phyloP scores from a whole-genome alignment of 2,797 vertebrate genomes.

The Chloroceryle inda region DNA sequence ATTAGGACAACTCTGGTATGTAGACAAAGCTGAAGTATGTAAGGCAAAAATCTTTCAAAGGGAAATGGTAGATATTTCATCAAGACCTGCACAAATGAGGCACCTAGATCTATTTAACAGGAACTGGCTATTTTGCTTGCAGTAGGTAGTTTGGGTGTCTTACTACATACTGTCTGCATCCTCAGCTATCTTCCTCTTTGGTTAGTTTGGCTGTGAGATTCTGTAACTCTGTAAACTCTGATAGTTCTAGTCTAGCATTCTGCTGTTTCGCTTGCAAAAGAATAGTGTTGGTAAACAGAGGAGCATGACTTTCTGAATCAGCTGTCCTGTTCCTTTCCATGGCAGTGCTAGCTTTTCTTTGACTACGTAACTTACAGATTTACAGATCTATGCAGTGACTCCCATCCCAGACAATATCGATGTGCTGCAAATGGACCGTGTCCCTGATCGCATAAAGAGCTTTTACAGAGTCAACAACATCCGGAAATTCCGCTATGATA shows the following conservation, averaged over 20 bases:
- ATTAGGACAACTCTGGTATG: background rate
- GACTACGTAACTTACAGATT: slow-evolving; percentile 83
- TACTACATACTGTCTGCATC: background rate
- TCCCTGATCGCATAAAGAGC: slow-evolving; percentile 98
- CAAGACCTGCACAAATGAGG: background rate
- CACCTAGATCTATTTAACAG: background rate
- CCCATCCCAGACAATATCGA: slow-evolving; percentile 95
- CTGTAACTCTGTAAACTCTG: background rate
- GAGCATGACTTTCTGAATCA: background rate
- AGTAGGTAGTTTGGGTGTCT: background rate
- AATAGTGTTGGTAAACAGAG: background rate
- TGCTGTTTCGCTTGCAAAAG: background rate
- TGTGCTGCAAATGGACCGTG: slow-evolving; percentile 95
- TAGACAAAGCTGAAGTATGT: background rate
- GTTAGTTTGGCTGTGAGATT: background rate
- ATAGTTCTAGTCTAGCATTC: background rate
- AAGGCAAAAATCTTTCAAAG: background rate
- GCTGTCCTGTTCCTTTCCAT: background rate
- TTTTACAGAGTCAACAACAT: slow-evolving; percentile 99
- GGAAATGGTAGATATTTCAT: background rate
- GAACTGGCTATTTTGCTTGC: background rate
- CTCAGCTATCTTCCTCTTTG: background rate
- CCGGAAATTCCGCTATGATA: slow-evolving; percentile 95
- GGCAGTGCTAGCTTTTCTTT: slow-evolving; percentile 79
- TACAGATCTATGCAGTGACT: slow-evolving; percentile 98